Conservation (phyloP, 2,113 vertebrate species). For the Sturnira hondurensis region DNA sequence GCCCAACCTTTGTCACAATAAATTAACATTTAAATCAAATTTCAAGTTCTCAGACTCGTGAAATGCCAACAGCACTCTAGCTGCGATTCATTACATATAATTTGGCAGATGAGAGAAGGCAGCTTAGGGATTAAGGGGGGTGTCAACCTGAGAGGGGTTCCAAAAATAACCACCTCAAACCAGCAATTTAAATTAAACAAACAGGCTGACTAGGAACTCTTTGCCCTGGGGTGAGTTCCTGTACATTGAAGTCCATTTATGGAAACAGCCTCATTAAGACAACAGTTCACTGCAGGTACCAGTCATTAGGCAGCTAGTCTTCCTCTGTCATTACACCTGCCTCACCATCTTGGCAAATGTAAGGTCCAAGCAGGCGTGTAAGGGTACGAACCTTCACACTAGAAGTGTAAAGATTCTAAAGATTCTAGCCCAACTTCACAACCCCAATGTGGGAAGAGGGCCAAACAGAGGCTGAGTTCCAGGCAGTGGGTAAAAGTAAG, state of each 20-base stretch:
- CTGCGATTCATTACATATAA: background rate
- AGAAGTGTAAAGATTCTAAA: too few relatives aligned
- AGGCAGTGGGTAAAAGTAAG: background rate
- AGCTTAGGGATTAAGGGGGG: conserved; percentile 14
- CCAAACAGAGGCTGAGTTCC: background rate
- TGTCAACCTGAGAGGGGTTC: conserved; percentile 37
- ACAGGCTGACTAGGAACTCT: conserved; percentile 11
- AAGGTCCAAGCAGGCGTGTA: background rate
- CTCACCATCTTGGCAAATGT: background rate
- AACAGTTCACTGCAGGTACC: background rate
- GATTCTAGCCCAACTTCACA: background rate
- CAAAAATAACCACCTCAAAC: conserved; percentile 58
- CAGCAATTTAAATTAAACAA: conserved; percentile 43
- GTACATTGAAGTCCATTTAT: conserved; percentile 29
- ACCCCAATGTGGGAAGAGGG: background rate
- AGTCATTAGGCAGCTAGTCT: background rate
- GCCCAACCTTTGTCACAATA: conserved; percentile 33
- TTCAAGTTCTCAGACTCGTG: background rate
- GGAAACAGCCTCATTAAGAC: conserved; percentile 17
- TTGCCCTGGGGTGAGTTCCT: background rate
- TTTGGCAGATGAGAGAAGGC: conserved; percentile 41
- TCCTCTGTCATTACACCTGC: background rate
- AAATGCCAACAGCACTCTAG: conserved; percentile 33
- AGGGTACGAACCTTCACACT: background rate
- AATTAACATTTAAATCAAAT: conserved; percentile 60